Conservation (phyloP, 1,140 invertebrate genomes). For the Aphidius gifuensis region DNA sequence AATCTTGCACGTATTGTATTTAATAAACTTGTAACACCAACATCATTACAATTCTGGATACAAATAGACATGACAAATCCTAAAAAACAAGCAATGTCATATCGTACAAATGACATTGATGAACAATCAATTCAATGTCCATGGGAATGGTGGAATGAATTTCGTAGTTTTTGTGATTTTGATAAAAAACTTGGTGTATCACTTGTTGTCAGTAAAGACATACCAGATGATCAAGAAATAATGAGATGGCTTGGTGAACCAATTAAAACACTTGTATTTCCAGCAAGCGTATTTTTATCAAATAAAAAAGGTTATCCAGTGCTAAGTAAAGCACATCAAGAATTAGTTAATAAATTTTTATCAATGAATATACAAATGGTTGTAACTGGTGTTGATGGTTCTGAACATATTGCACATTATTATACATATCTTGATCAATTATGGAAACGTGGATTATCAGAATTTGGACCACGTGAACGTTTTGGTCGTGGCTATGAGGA, state of each 20-base stretch:
- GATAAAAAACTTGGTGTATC: conserved; percentile 73
- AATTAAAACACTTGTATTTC: conserved; percentile 79
- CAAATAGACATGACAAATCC: conserved; percentile 69
- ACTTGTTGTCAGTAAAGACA: conserved; percentile 59
- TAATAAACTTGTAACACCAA: conserved; percentile 56
- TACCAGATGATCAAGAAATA: conserved; percentile 56
- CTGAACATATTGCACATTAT: conserved; percentile 68
- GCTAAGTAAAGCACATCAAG: conserved; percentile 79
- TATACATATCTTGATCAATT: conserved; percentile 83
- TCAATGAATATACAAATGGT: conserved; percentile 76
- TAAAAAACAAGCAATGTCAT: conserved; percentile 49
- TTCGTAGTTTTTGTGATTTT: conserved; percentile 73
- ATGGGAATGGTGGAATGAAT: conserved; percentile 86
- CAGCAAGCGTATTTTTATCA: conserved; percentile 75
- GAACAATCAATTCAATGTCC: conserved; percentile 59
- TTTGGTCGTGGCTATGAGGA: conserved; percentile 81
- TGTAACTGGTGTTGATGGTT: conserved; percentile 70
- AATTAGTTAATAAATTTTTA: conserved; percentile 67
- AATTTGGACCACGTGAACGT: conserved; percentile 38
- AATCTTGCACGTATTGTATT: conserved; percentile 74
- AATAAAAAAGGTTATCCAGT: conserved; percentile 87
- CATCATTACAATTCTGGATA: conserved; percentile 61
- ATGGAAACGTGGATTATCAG: conserved; percentile 56
- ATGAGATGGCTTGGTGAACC: conserved; percentile 91
- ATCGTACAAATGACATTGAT: conserved; percentile 47